phyloP scores from a whole-genome alignment of 2,888 invertebrate species.

The Odontocerum albicorne region DNA sequence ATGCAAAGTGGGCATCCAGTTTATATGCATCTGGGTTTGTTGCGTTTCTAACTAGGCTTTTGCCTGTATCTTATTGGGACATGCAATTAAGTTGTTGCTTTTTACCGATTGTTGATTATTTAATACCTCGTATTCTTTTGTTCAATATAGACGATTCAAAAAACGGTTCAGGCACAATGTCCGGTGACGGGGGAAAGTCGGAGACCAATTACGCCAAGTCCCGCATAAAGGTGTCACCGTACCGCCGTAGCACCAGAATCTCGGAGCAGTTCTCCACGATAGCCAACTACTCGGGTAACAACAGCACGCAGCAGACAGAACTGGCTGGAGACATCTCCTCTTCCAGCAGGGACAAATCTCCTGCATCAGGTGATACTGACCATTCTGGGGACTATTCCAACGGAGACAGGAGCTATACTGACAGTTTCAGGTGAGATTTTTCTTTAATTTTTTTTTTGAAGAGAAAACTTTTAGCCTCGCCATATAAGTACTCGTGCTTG shows the following conservation, averaged over 20 bases:
- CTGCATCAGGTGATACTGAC: conserved; percentile 17
- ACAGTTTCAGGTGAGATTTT: conserved; percentile 27
- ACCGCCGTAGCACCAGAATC: conserved; percentile 45
- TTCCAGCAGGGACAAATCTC: conserved; percentile 26
- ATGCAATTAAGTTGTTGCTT: too few relatives aligned
- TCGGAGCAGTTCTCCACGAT: conserved; percentile 46
- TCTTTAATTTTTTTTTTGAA: too few relatives aligned
- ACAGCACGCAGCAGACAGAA: conserved; percentile 33
- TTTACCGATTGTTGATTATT: too few relatives aligned
- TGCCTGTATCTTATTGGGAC: too few relatives aligned
- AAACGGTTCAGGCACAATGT: conserved; percentile 43
- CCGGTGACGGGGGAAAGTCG: conserved; percentile 42
- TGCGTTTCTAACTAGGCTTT: too few relatives aligned
- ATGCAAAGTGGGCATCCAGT: too few relatives aligned
- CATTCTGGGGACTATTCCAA: conserved; percentile 15
- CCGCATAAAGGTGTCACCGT: conserved; percentile 54
- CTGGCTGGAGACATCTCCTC: conserved; percentile 31
- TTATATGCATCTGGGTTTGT: too few relatives aligned
- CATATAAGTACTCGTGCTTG: too few relatives aligned
- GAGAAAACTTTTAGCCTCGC: too few relatives aligned
- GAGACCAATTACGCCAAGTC: conserved; percentile 54
- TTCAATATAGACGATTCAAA: conserved; percentile 28
- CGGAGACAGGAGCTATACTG: conserved; percentile 19
- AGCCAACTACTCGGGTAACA: conserved; percentile 52
- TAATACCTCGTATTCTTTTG: too few relatives aligned